Conservation (phyloP, 2,113 vertebrate species). For the Bombycilla garrulus region DNA sequence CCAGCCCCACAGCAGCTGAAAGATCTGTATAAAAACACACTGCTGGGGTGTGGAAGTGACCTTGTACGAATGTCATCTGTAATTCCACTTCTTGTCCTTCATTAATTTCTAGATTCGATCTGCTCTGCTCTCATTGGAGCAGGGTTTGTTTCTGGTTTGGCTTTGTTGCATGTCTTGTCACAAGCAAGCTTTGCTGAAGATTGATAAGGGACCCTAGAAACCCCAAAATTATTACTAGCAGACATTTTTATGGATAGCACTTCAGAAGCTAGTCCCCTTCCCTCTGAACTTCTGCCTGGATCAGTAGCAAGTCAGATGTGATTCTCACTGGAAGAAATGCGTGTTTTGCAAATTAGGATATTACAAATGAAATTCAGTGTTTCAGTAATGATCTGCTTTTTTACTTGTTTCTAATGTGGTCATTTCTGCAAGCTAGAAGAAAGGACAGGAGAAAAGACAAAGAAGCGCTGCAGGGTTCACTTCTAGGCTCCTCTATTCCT, state of each 20-base stretch:
- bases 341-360: not conserved
- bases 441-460: not conserved
- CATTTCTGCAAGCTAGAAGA: rapidly evolving
- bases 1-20: not conserved
- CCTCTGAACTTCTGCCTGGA: not conserved
- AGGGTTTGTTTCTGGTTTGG: not conserved
- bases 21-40: not conserved
- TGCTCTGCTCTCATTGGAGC: not conserved
- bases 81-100: not conserved
- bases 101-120: not conserved
- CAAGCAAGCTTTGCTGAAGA: not conserved
- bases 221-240: not conserved
- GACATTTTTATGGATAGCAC: not conserved
- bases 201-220: not conserved
- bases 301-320: not conserved
- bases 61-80: not conserved
- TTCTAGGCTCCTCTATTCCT: not conserved
- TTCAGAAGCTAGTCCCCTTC: not conserved
- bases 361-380: not conserved
- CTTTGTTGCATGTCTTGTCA: not conserved
- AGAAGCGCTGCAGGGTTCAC: not conserved
- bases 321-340: not conserved
- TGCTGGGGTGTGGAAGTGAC: not conserved
- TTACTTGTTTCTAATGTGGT: not conserved
- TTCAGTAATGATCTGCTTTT: not conserved